Conservation (phyloP, 2,888 invertebrate species). For the Ochropleura leucogaster region DNA sequence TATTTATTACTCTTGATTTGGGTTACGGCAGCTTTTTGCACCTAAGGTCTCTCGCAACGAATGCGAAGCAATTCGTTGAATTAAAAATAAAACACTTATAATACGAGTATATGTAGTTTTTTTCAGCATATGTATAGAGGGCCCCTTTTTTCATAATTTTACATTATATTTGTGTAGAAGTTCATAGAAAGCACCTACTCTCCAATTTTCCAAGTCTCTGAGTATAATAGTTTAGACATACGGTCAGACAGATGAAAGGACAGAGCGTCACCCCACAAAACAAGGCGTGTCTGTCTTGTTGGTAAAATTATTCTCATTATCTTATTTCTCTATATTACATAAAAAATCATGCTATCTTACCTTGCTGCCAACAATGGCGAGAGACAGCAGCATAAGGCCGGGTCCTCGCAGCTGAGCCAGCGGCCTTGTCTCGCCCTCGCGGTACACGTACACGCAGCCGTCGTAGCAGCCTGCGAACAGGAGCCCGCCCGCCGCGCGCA, state of each 20-base stretch:
- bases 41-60: not conserved
- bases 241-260: no score
- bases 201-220: no score
- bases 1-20: not conserved
- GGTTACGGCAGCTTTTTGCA: not conserved
- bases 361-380: conserved; percentile 91
- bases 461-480: conserved; percentile 94
- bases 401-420: conserved; percentile 93
- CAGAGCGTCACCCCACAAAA: not conserved
- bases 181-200: no score
- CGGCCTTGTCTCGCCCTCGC: conserved; percentile 88
- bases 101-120: no score
- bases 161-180: no score
- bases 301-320: not conserved
- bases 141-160: no score
- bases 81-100: no score
- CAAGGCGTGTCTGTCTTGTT: not conserved
- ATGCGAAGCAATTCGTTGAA: not conserved
- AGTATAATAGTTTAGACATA: no score
- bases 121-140: no score
- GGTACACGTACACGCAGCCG: conserved; percentile 94
- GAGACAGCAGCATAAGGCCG: conserved; percentile 93
- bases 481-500: conserved; percentile 92
- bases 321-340: not conserved
- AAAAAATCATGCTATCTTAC: conserved; percentile 28